Conservation (phyloP, 2,113 vertebrate genomes). For the Xenopus tropicalis region DNA sequence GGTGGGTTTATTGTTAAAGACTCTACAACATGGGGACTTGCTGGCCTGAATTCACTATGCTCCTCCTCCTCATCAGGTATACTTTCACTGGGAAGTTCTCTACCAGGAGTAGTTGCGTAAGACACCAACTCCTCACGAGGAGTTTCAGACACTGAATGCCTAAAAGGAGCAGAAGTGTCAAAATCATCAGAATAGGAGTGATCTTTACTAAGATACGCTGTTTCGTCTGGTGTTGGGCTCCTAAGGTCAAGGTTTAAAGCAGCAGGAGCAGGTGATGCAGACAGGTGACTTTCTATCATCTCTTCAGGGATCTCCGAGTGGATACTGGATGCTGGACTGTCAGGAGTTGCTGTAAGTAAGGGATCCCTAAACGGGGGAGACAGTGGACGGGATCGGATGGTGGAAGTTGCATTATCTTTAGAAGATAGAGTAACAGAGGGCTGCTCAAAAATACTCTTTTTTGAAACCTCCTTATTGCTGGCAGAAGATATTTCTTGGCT, state of each 20-base stretch:
- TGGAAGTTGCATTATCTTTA: constrained; percentile 2
- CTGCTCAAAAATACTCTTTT: background rate
- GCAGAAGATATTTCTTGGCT: background rate
- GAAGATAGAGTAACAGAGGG: background rate
- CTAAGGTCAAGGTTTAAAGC: constrained; percentile 10
- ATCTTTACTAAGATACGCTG: constrained; percentile 50
- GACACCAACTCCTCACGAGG: constrained; percentile 36
- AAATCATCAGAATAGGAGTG: constrained; percentile 59
- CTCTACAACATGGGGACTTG: background rate
- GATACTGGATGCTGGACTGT: constrained; percentile 49
- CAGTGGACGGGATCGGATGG: background rate
- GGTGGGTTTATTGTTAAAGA: background rate
- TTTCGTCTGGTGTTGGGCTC: constrained; percentile 33
- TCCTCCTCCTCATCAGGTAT: background rate
- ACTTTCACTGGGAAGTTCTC: constrained; percentile 12
- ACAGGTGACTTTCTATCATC: constrained; percentile 4
- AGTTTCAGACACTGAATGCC: constrained; percentile 51
- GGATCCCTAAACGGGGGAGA: constrained; percentile 8
- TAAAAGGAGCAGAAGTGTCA: constrained; percentile 58
- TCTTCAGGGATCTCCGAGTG: constrained; percentile 70
- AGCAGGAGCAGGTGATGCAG: constrained; percentile 19
- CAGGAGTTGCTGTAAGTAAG: background rate
- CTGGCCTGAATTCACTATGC: background rate
- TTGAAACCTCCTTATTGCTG: background rate
- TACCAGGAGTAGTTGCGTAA: constrained; percentile 24